phyloP scores from a whole-genome alignment of 2,113 vertebrate species.

The Lamprotornis superbus region DNA sequence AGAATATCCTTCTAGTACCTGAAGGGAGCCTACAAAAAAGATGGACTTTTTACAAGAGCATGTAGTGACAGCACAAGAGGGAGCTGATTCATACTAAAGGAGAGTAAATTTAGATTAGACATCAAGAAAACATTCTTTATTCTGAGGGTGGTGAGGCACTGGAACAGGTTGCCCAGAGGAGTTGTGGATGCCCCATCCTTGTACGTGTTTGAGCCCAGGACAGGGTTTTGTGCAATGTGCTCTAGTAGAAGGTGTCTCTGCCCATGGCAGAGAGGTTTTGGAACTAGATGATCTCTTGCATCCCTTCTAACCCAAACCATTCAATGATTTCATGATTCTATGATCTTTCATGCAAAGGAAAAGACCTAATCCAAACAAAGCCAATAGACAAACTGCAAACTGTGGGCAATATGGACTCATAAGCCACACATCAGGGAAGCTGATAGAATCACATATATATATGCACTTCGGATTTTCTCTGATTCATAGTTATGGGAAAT shows the following conservation, averaged over 20 bases:
- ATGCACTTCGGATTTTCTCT: not conserved
- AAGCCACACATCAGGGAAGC: not conserved
- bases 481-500: not conserved
- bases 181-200: not conserved
- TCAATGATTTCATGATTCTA: not conserved
- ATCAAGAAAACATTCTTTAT: not conserved
- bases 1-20: not conserved
- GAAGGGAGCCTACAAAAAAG: not conserved
- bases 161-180: not conserved
- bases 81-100: not conserved
- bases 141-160: not conserved
- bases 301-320: not conserved
- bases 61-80: not conserved
- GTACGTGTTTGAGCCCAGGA: not conserved
- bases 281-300: not conserved
- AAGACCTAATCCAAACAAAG: not conserved
- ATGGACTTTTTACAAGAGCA: not conserved
- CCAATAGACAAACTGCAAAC: not conserved
- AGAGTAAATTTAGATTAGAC: not conserved
- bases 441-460: not conserved
- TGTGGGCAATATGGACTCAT: not conserved
- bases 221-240: rapidly evolving
- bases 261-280: not conserved
- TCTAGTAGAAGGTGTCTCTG: not conserved
- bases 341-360: not conserved